Conservation (phyloP, 2,797 vertebrate species). For the Hypotaenidia okinawae region DNA sequence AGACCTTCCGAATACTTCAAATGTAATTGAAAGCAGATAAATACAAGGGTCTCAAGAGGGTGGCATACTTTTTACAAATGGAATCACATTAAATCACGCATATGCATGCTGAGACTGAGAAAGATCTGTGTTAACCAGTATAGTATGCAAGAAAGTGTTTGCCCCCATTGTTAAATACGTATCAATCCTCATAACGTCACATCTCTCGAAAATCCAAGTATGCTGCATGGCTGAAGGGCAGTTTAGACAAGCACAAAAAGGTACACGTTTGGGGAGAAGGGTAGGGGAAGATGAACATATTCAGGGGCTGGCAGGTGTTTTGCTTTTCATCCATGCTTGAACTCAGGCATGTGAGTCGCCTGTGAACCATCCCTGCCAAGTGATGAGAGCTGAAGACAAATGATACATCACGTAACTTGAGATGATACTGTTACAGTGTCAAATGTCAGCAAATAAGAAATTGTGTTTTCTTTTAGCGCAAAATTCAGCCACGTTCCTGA, state of each 20-base stretch:
- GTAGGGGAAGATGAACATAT: not conserved
- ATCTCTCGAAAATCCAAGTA: conserved; percentile 5
- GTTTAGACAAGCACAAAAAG: not conserved
- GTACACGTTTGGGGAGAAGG: not conserved
- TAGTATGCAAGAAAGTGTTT: not conserved
- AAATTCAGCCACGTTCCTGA: not conserved
- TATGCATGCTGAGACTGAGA: conserved; percentile 18
- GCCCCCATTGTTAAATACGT: not conserved
- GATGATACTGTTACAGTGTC: not conserved
- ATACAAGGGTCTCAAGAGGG: conserved; percentile 53
- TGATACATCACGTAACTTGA: not conserved
- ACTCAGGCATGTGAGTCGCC: not conserved
- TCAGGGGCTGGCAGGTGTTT: not conserved
- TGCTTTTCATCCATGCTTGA: conserved; percentile 1
- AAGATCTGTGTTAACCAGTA: conserved; percentile 32
- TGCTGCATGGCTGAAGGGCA: not conserved
- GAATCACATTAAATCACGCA: conserved; percentile 16
- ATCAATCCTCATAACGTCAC: not conserved
- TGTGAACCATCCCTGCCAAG: not conserved
- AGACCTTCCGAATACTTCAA: conserved; percentile 69
- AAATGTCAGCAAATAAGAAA: conserved; percentile 16
- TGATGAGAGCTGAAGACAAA: conserved; percentile 13
- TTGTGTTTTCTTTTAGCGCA: not conserved
- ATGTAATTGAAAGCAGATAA: conserved; percentile 78
- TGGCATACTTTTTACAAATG: conserved; percentile 56